Conservation (phyloP, 2,888 invertebrate species). For the Macropis europaea region DNA sequence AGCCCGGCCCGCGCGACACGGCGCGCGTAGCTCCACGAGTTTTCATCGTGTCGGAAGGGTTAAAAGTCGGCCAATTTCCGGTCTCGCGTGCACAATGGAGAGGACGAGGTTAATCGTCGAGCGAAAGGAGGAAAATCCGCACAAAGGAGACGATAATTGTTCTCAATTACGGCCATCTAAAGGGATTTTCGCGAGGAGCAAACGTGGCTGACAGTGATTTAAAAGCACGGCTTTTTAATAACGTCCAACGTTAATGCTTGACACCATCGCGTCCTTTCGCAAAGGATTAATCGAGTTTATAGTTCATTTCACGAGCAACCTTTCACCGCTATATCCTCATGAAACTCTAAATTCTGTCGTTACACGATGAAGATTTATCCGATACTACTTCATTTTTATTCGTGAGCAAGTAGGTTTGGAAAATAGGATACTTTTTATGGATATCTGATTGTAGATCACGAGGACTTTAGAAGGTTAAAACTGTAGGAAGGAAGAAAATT, state of each 20-base stretch:
- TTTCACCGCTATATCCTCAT: slow-evolving; percentile 55
- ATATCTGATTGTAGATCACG: too few species aligned
- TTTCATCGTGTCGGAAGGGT: slow-evolving; percentile 4
- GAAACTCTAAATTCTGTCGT: slow-evolving; percentile 70
- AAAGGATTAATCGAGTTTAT: slow-evolving; percentile 64
- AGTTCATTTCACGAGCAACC: slow-evolving; percentile 59
- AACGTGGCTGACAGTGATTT: slow-evolving; percentile 46
- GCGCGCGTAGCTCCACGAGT: neutral
- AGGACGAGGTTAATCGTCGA: neutral
- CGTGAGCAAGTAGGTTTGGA: neutral
- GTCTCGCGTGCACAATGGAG: neutral
- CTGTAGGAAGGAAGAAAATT: too few species aligned
- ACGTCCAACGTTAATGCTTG: slow-evolving; percentile 52
- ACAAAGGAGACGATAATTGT: slow-evolving; percentile 41
- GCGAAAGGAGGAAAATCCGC: neutral
- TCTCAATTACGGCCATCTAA: slow-evolving; percentile 41
- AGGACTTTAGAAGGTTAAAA: too few species aligned
- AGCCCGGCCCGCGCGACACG: neutral
- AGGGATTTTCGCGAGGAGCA: slow-evolving; percentile 38
- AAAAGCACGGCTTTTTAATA: slow-evolving; percentile 55
- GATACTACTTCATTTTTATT: slow-evolving; percentile 35
- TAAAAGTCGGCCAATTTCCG: slow-evolving; percentile 10
- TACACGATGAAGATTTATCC: slow-evolving; percentile 65
- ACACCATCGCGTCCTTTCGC: slow-evolving; percentile 43
- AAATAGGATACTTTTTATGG: too few species aligned